Conservation (phyloP, 2,113 vertebrate genomes). For the Platysteira castanea region DNA sequence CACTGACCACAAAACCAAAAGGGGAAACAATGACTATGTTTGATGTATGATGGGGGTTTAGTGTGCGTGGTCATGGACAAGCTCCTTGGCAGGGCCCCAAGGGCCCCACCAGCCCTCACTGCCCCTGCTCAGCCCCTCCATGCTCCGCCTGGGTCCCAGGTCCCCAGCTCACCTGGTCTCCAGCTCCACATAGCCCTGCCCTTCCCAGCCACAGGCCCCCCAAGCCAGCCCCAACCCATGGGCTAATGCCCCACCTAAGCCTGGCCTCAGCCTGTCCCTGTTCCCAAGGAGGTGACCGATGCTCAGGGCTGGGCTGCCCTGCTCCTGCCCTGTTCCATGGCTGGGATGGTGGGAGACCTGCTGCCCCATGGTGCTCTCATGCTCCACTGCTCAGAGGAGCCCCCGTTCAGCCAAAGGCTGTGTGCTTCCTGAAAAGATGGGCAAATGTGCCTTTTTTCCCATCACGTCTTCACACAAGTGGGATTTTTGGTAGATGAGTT, state of each 20-base stretch:
- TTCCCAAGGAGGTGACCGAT: accelerated
- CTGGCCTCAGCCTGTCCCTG: not conserved
- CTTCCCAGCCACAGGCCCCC: not conserved
- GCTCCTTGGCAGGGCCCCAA: not conserved
- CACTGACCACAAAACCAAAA: not conserved
- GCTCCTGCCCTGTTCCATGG: not conserved
- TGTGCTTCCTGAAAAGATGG: not conserved
- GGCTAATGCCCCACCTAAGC: not conserved
- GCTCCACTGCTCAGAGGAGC: not conserved
- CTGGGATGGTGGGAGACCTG: not conserved
- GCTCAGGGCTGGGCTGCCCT: not conserved
- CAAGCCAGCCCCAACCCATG: accelerated
- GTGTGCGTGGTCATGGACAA: not conserved
- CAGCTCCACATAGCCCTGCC: not conserved
- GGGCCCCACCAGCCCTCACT: not conserved
- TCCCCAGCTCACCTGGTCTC: not conserved
- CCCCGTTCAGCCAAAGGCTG: not conserved
- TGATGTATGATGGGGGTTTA: too few relatives aligned
- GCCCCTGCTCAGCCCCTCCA: not conserved
- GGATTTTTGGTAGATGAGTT: not conserved
- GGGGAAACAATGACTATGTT: not conserved
- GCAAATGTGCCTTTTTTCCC: not conserved
- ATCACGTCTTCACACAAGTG: not conserved
- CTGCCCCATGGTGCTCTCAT: accelerated
- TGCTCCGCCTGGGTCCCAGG: accelerated